Base-by-base conservation (phyloP, 2,113 vertebrate genomes). In the Brachypteracias leptosomus region DNA sequence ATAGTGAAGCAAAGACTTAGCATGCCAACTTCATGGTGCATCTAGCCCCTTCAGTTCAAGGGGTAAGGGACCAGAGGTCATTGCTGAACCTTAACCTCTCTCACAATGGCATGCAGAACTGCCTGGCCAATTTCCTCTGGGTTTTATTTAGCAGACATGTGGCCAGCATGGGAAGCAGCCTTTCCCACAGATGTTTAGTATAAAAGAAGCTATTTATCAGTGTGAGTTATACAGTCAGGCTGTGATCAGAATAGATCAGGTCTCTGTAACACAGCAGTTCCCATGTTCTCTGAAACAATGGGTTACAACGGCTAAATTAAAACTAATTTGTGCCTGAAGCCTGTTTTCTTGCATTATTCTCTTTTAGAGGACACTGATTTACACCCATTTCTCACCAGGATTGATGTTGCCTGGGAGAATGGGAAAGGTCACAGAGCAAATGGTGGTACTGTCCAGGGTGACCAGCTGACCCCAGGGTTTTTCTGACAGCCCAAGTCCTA, bases 121-220 rank as follows among this genome's bases (percentile, higher is more conserved):
- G 87, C 95, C 90, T 91, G 90, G 63, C 54, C 88, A 95, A 96
- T 97, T 97, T 97, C 97, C 97, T 97, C 95, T 85, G 81, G 52
- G 94, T 90, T 97, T 97, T 97, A 93, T 95, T 97, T 94, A 95
- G 92, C 95, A 93, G 90, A 73, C 90, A 89, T 86, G 89, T 88
- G 90, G 95, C 96, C 95, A 94, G 95, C 93, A 87, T 89, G 94
- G 93, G 96, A 96, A 97, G 87, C 91, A 82, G 94, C 70, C 81
- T 96, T 97, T 91, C 92, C 95, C 96, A 94, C 95, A 96, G 96
- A 95, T 97, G 95, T 96, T 95, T 89, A 68, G 76, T 28, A 95
- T 55, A 90, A 96, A 96, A 93, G 76, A 91, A 93, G 65, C 77
- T 93, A 90, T 97, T 96, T 96, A 76, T 77, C 94, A 78, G 81